Evolutionary conservation across 1,140 invertebrate genomes (phyloP).

Genomic region (Drosophila orena): DNA sequence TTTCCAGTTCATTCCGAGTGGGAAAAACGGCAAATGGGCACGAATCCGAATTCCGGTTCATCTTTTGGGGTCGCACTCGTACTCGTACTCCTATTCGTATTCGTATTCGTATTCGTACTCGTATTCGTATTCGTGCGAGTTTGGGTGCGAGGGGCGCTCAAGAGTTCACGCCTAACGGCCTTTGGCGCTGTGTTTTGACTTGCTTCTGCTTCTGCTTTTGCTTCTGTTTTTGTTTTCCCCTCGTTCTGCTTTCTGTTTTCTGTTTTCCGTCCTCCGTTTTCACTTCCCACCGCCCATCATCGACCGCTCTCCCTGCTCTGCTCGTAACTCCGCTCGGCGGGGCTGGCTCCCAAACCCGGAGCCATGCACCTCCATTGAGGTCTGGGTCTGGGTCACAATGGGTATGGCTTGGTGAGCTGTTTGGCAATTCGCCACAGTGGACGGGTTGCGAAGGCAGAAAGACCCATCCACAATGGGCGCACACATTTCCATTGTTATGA

Average conservation of each 20-base stretch:
- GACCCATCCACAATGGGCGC: slow-evolving; percentile 24
- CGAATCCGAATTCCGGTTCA: slow-evolving; percentile 52
- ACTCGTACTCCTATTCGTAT: no score
- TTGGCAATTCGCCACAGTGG: slow-evolving; percentile 49
- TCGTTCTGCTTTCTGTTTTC: neutral
- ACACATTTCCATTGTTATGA: slow-evolving; percentile 44
- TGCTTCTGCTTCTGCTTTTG: slow-evolving; percentile 7
- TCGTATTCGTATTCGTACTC: slow-evolving; percentile 13
- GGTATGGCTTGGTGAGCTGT: slow-evolving; percentile 51
- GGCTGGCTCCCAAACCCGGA: neutral
- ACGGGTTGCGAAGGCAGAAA: slow-evolving; percentile 20
- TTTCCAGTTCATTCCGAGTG: slow-evolving; percentile 46
- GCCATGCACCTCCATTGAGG: neutral
- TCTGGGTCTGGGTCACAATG: slow-evolving; percentile 64
- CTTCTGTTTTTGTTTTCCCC: slow-evolving; percentile 11
- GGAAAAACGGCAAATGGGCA: slow-evolving; percentile 38
- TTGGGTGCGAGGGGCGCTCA: slow-evolving; percentile 32
- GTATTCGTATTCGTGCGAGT: slow-evolving; percentile 10
- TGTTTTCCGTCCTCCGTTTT: slow-evolving; percentile 1
- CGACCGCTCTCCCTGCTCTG: neutral
- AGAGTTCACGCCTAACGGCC: slow-evolving; percentile 62
- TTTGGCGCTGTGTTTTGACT: slow-evolving; percentile 23
- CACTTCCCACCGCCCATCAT: slow-evolving; percentile 13
- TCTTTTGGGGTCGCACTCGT: slow-evolving; percentile 40
- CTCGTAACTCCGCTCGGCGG: slow-evolving; percentile 2